phyloP scores from a whole-genome alignment of 2,888 invertebrate species.

The Idaea biselata region DNA sequence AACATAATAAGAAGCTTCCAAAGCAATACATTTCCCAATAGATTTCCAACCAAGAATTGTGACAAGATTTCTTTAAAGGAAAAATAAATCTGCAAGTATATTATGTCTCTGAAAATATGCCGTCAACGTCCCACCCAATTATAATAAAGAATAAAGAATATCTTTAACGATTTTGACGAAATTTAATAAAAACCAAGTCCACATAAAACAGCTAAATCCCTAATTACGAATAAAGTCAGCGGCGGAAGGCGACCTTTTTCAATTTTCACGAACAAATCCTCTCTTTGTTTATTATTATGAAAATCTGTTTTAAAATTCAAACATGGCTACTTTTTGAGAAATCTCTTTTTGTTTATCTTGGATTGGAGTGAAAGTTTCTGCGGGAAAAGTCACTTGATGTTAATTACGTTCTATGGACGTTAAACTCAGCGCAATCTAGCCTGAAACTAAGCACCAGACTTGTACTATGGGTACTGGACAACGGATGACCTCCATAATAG shows the following conservation, averaged over 20 bases:
- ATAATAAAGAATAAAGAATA: constrained; percentile 1
- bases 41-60: no score
- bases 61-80: not conserved
- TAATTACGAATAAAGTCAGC: not conserved
- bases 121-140: constrained; percentile 1
- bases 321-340: constrained; percentile 7
- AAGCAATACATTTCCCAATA: no score
- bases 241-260: constrained; percentile 38
- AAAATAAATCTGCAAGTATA: not conserved
- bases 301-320: constrained; percentile 32
- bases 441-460: no score
- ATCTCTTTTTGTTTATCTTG: no score
- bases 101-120: not conserved
- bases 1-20: no score
- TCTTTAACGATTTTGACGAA: not conserved
- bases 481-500: no score
- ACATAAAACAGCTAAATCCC: not conserved
- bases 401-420: no score
- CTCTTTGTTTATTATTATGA: constrained; percentile 39
- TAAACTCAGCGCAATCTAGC: no score
- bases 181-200: not conserved
- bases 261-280: constrained; percentile 36
- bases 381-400: not conserved
- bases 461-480: no score
- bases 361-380: not conserved